Conservation (phyloP, 2,113 vertebrate species). For the Podarcis raffonei region DNA sequence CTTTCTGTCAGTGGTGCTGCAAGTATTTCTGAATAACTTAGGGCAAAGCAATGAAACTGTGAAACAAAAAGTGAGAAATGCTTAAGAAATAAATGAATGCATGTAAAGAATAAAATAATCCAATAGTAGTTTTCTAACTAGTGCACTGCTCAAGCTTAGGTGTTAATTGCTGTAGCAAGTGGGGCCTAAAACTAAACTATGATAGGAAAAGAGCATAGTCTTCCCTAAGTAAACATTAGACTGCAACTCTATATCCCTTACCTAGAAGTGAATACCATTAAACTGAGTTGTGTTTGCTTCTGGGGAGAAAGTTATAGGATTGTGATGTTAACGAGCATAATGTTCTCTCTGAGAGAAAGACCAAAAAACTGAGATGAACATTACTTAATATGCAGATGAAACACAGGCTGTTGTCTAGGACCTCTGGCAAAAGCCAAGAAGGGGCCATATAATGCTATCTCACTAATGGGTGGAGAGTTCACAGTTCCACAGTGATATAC, state of each 20-base stretch:
- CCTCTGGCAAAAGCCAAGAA: neutral
- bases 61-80: neutral
- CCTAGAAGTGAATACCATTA: no score
- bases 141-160: neutral
- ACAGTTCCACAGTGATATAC: neutral
- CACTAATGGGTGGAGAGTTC: neutral
- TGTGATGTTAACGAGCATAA: neutral
- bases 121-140: neutral
- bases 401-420: neutral
- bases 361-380: no score
- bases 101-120: neutral
- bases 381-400: neutral
- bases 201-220: neutral
- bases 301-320: no score
- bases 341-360: neutral
- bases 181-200: neutral
- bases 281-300: no score
- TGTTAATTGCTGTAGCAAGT: neutral
- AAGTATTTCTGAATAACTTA: neutral
- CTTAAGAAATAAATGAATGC: neutral
- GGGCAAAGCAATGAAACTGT: neutral
- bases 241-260: no score
- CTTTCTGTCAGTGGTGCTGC: neutral
- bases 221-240: neutral
- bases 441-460: neutral